A percentile compares a stretch with the other conserved stretches of the same genome.
These are phyloP conservation scores for Oxyteleia sp. DNA, from an alignment of 2,888 invertebrate species.

Conservation along the genomic window DNA sequence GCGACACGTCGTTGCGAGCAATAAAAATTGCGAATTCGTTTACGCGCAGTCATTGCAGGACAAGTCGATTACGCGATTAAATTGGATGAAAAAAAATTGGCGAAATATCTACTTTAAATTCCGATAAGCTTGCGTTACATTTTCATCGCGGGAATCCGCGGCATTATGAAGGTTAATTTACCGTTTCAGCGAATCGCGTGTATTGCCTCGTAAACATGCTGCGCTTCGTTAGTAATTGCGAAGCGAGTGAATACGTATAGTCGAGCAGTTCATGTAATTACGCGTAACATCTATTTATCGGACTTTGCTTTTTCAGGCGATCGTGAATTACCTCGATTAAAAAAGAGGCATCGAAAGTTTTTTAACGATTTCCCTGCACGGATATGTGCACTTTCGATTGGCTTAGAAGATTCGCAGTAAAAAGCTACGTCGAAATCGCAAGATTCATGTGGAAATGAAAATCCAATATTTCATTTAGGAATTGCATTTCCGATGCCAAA, in stretches of 20 bases:
- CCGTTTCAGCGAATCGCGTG: slow-evolving; percentile 16
- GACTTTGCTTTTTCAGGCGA: no score
- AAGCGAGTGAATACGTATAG: no score
- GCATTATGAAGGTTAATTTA: slow-evolving; percentile 15
- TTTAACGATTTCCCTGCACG: no score
- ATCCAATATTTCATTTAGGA: background rate
- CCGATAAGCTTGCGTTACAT: background rate
- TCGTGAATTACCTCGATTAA: no score
- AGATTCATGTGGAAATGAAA: background rate
- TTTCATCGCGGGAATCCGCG: slow-evolving; percentile 15
- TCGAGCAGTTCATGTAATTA: no score
- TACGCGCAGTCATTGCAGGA: background rate
- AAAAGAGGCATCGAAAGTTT: no score
- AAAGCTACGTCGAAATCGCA: background rate
- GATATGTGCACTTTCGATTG: no score
- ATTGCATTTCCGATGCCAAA: no score
- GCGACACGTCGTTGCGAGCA: no score
- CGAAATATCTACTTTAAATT: background rate
- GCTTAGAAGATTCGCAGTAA: no score
- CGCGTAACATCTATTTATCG: no score
- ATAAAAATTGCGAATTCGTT: no score
- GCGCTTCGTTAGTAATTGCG: background rate
- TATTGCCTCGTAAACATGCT: slow-evolving; percentile 25
- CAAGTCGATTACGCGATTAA: background rate
- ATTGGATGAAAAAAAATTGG: slow-evolving; percentile 5